These are phyloP conservation scores for Andrena dorsata DNA, from an alignment of 2,888 invertebrate genomes.

Conservation along the genomic window DNA sequence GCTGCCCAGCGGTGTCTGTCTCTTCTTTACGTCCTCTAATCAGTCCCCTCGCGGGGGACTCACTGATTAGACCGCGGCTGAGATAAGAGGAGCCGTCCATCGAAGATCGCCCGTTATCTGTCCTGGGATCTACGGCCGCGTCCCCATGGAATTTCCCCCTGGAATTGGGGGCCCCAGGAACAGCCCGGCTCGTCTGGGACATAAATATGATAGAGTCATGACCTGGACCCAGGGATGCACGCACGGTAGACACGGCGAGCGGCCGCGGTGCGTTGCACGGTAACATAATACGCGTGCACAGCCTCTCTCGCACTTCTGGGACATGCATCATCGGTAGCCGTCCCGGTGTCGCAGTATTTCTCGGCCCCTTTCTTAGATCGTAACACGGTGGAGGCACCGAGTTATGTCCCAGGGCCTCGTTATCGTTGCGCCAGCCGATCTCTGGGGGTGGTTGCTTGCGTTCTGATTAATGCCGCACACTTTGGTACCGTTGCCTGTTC, in stretches of 20 bases:
- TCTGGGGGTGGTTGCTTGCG: constrained; percentile 20
- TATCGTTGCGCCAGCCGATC: constrained; percentile 48
- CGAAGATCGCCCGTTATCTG: constrained; percentile 60
- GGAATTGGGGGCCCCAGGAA: constrained; percentile 30
- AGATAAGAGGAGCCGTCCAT: constrained; percentile 42
- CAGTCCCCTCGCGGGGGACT: constrained; percentile 11
- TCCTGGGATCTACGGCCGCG: constrained; percentile 45
- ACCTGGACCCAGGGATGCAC: constrained; percentile 61
- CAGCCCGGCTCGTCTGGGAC: constrained; percentile 65
- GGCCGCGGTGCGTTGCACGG: constrained; percentile 54
- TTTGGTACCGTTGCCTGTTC: constrained; percentile 5
- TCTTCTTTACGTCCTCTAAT: constrained; percentile 35
- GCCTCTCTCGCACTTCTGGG: constrained; percentile 60
- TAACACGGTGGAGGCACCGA: constrained; percentile 62
- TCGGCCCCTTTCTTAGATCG: constrained; percentile 65
- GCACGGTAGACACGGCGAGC: constrained; percentile 50
- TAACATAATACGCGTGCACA: constrained; percentile 72
- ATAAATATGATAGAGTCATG: constrained; percentile 80
- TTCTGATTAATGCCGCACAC: constrained; percentile 44
- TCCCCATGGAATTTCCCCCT: constrained; percentile 58
- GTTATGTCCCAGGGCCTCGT: constrained; percentile 51
- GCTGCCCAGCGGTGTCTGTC: not conserved
- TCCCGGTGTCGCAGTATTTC: constrained; percentile 79
- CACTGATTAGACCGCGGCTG: constrained; percentile 47
- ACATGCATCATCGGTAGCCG: constrained; percentile 82